Evolutionary conservation across 1,140 invertebrate species (phyloP), one percentile per base, ranked within the genome.

Genomic region (Psix sp.): DNA sequence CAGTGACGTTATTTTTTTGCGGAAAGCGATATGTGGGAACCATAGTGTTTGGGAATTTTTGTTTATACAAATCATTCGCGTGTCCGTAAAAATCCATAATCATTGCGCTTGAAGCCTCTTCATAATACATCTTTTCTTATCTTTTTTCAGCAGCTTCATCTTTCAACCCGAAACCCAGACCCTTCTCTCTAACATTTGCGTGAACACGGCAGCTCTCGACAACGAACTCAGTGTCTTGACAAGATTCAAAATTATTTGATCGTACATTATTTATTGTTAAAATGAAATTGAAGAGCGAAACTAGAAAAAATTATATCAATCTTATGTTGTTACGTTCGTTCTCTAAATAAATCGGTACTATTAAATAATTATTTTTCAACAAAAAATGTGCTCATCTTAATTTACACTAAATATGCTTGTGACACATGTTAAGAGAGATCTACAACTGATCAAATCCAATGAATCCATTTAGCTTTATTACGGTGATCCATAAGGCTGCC

Each of bases 81-180:
- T 38, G 17, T 46, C 18, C 45, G 18, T 49, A 51, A 35, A n/a
- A n/a, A 36, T 38, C 67, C 57, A 51, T 67, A 52, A 57, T 68
- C 72, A 52, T 65, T 75, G 38, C 48, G 67, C 63, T 60, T 71
- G 16, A 63, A 62, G 60, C 73, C 62, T 63, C 56, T 40, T 74
- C 67, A 84, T 84, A 84, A 83, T 82, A 81, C 76, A 83, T 87
- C 81, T 83, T 87, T 86, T 87, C 84, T 84, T 88, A 83, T 86
- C 82, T 84, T 77, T 88, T 90, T 91, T 88, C 90, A 91, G 89
- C 89, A 83, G 85, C 83, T 85, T 88, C 87, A 85, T 88, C 89
- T 82, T 91, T 90, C 87, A 91, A 91, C 87, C 84, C 89, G 71
- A 90, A 90, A 86, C 90, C 89, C 65, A 83, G 89, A 86, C 90